Base-by-base conservation (phyloP, 2,113 vertebrate genomes). In the Notothenia coriiceps region DNA sequence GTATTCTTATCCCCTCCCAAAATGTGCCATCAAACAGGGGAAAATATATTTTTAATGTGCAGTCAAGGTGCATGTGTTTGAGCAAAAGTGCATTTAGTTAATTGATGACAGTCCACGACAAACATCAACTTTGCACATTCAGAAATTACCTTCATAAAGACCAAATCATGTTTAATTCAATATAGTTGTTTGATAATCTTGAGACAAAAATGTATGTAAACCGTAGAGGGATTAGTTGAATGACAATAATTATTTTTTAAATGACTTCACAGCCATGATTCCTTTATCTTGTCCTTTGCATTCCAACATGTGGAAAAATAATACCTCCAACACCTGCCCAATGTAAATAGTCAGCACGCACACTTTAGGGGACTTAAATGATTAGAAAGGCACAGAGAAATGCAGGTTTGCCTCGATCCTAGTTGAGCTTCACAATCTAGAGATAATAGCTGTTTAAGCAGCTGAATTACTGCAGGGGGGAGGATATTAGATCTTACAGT, bases 331-430 rank as follows among this genome's bases (percentile, higher is more conserved):
- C 44, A 61, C 54, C 6, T 59, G 40, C 59, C 66, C 60, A 60
- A 72, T 61, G 17, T 49, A 18, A 79, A 68, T n/a, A 22, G 43
- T 69, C 52, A 49, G 40, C 43, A 60, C 15, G 25, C 47, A 20
- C 33, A 46, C 47, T 35, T 35, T 49, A 67, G 52, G 47, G 50
- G 14, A 70, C 35, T 17, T n/a, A 80, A 81, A 66, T 54, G 20
- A 83, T 85, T 62, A 71, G 18, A 70, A 84, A 70, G 40, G 10
- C 69, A 43, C 66, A 51, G 68, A 70, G 22, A 11, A 44, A 54
- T 29, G 51, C 60, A 66, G 66, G 18, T 75, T 76, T 67, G 55
- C 70, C 67, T 72, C 71, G 62, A 29, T 81, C 47, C 49, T 40
- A 69, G 55, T 47, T 65, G 22, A 11, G 59, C 18, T 46, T 60